phyloP scores from a whole-genome alignment of 1,140 invertebrate species.

The Zaprionus tsacasi region DNA sequence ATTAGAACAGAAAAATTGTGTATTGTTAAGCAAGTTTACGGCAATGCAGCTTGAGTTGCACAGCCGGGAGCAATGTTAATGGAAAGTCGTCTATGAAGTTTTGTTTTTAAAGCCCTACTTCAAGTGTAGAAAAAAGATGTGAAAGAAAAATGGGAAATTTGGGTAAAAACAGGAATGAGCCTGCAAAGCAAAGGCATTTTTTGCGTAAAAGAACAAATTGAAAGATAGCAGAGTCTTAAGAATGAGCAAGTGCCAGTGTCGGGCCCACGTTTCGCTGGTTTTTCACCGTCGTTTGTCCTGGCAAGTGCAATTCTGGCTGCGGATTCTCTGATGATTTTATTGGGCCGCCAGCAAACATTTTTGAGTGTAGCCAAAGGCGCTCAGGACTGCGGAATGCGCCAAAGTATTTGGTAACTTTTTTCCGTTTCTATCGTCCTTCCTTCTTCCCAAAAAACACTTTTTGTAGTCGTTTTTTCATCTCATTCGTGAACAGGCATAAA shows the following conservation, averaged over 20 bases:
- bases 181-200: constrained; percentile 55
- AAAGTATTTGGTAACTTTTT: constrained; percentile 77
- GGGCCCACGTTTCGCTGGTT: constrained; percentile 12
- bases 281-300: constrained; percentile 34
- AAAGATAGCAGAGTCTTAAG: constrained; percentile 55
- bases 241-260: constrained; percentile 16
- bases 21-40: constrained; percentile 46
- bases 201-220: constrained; percentile 56
- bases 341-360: constrained; percentile 79
- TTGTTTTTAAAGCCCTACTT: constrained; percentile 66
- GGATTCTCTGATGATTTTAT: constrained; percentile 82
- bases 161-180: constrained; percentile 14
- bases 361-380: constrained; percentile 77
- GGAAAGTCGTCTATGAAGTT: constrained; percentile 68
- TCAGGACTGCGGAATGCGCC: constrained; percentile 72
- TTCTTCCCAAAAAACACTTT: constrained; percentile 12
- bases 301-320: constrained; percentile 53
- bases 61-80: constrained; percentile 55
- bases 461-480: constrained; percentile 29
- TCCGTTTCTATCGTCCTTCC: constrained; percentile 17
- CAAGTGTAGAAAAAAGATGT: constrained; percentile 58
- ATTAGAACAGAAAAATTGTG: constrained; percentile 46
- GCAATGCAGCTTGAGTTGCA: constrained; percentile 33
- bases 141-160: constrained; percentile 29
- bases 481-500: constrained; percentile 56